phyloP scores from a whole-genome alignment of 2,888 invertebrate species.

The Cistogaster globosa region DNA sequence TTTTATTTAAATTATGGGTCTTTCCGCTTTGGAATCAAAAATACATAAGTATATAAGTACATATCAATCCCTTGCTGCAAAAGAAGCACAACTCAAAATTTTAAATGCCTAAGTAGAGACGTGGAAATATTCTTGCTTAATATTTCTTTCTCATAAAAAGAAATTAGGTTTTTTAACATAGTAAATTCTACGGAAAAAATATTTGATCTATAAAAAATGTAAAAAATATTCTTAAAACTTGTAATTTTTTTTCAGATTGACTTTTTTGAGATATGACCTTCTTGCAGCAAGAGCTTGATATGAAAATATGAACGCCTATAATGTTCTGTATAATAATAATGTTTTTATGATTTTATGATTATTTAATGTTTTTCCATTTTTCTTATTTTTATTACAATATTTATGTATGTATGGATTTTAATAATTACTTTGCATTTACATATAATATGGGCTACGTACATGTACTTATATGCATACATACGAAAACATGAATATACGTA shows the following conservation, averaged over 20 bases:
- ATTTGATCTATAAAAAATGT: background rate
- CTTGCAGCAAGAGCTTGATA: background rate
- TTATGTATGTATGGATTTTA: slow-evolving; percentile 46
- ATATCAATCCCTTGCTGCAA: no score
- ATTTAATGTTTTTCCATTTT: slow-evolving; percentile 8
- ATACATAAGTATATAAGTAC: no score
- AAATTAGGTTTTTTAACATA: no score
- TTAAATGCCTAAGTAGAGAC: no score
- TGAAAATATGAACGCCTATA: background rate
- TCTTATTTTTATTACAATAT: slow-evolving; percentile 53
- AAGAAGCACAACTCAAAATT: no score
- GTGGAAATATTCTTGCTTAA: no score
- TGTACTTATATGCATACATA: background rate
- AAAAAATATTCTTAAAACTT: no score
- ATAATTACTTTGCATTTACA: slow-evolving; percentile 18
- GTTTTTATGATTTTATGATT: slow-evolving; percentile 5
- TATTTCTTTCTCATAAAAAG: no score
- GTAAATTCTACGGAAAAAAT: no score
- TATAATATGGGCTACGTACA: background rate
- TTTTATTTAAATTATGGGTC: no score
- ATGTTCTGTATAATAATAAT: background rate
- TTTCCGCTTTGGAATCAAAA: no score
- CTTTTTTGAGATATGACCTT: background rate
- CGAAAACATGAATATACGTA: background rate
- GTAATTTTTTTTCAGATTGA: no score